phyloP scores from a whole-genome alignment of 1,140 invertebrate species.

The Drosophila pectinifera region DNA sequence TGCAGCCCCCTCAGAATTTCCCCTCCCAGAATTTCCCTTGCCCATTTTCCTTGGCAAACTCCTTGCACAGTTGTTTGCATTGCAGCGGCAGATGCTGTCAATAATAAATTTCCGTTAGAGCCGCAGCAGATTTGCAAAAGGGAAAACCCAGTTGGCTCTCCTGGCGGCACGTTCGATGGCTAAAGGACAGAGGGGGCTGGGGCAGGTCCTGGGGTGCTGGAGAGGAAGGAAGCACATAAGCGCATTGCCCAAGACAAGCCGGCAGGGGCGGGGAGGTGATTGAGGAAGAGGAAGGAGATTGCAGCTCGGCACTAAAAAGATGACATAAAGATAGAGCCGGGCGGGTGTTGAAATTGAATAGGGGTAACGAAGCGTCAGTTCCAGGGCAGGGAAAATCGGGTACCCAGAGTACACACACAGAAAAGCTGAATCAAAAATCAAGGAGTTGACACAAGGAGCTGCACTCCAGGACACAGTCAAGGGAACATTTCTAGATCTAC shows the following conservation, averaged over 20 bases:
- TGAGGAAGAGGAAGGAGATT: slow-evolving; percentile 44
- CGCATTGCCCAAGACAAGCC: slow-evolving; percentile 67
- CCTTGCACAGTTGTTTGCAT: slow-evolving; percentile 72
- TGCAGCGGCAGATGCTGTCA: slow-evolving; percentile 82
- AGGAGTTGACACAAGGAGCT: background rate
- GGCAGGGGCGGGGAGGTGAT: slow-evolving; percentile 1
- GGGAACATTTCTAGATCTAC: too few species aligned
- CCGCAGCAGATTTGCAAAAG: slow-evolving; percentile 78
- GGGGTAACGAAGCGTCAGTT: slow-evolving; percentile 54
- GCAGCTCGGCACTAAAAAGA: slow-evolving; percentile 73
- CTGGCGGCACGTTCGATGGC: slow-evolving; percentile 52
- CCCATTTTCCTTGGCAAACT: slow-evolving; percentile 36
- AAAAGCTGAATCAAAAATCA: background rate
- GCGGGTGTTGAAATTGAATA: slow-evolving; percentile 79
- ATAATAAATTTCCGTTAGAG: slow-evolving; percentile 84
- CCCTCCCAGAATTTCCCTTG: slow-evolving; percentile 9
- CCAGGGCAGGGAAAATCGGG: slow-evolving; percentile 5
- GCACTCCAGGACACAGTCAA: background rate
- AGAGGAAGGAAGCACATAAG: slow-evolving; percentile 77
- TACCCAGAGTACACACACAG: background rate
- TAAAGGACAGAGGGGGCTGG: too few species aligned
- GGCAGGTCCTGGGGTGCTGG: too few species aligned
- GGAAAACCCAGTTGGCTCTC: slow-evolving; percentile 45
- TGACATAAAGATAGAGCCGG: slow-evolving; percentile 74
- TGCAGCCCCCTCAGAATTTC: background rate